Conservation (phyloP, 2,797 vertebrate species). For the Halcyon smyrnensis region DNA sequence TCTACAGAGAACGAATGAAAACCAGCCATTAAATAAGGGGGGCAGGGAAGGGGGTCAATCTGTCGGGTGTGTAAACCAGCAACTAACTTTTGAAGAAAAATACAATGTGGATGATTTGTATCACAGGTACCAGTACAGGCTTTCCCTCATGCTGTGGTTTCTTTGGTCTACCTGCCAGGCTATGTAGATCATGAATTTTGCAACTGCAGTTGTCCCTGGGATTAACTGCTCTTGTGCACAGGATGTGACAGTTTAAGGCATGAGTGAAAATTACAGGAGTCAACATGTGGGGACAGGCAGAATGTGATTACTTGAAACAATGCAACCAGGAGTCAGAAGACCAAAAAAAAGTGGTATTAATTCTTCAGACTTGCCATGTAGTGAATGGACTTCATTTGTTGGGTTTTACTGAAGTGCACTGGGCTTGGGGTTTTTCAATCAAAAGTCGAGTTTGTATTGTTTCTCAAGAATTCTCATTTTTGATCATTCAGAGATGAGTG, state of each 20-base stretch:
- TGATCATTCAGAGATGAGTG: not conserved
- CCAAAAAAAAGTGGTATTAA: not conserved
- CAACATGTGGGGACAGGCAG: not conserved
- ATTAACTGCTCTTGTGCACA: not conserved
- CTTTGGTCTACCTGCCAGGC: not conserved
- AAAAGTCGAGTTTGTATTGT: not conserved
- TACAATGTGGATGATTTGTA: rapidly evolving
- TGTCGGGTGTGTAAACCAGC: not conserved
- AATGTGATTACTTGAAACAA: not conserved
- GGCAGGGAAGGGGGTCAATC: not conserved
- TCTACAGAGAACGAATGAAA: not conserved
- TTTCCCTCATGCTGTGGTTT: not conserved
- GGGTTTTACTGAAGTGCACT: not conserved
- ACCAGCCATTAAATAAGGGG: not conserved
- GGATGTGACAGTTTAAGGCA: not conserved
- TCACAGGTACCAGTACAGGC: not conserved
- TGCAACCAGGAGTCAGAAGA: not conserved
- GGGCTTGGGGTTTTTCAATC: not conserved
- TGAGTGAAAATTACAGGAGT: not conserved
- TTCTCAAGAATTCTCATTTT: not conserved
- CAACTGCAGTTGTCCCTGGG: not conserved
- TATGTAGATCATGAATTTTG: not conserved
- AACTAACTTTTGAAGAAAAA: not conserved
- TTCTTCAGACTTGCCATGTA: not conserved
- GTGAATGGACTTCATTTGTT: not conserved